These are phyloP conservation scores for Champsocephalus esox DNA, from an alignment of 2,797 vertebrate genomes.

Conservation along the genomic window DNA sequence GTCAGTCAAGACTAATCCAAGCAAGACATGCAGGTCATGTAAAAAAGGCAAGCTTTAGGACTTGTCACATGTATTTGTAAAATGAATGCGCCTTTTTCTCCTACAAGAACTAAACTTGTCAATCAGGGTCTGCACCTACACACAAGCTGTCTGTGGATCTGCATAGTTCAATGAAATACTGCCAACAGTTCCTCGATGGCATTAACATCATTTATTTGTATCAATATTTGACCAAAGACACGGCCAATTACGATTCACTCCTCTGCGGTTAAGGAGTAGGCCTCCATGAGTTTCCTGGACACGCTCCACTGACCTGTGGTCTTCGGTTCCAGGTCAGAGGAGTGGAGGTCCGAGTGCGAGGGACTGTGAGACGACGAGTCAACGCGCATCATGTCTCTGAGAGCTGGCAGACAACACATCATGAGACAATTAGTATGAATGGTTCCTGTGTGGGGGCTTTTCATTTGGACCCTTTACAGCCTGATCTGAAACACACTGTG, in stretches of 20 bases:
- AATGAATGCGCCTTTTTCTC: not conserved
- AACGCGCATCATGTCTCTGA: constrained; percentile 10
- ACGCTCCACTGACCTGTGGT: constrained; percentile 22
- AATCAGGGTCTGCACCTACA: not conserved
- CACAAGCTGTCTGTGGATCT: constrained; percentile 30
- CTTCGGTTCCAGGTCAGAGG: constrained; percentile 44
- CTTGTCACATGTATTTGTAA: not conserved
- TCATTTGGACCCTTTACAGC: constrained; percentile 11
- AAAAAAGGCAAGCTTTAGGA: not conserved
- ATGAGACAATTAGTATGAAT: constrained; percentile 17
- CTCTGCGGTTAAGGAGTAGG: constrained; percentile 35
- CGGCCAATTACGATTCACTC: constrained; percentile 24
- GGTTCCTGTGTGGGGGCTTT: constrained; percentile 17
- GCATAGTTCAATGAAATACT: constrained; percentile 42
- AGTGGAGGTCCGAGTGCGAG: constrained; percentile 1
- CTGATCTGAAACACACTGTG: constrained; percentile 1
- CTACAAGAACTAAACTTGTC: not conserved
- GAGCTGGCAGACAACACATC: constrained; percentile 20
- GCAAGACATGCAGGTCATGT: not conserved
- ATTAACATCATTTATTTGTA: constrained; percentile 45
- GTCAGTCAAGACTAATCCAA: not conserved
- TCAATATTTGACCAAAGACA: constrained; percentile 40
- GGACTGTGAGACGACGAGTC: constrained; percentile 15
- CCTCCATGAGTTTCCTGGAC: constrained; percentile 21
- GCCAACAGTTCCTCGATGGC: constrained; percentile 19